A percentile compares a stretch with the other conserved stretches of the same genome.
These are phyloP conservation scores for Thereva unica DNA, from an alignment of 2,888 invertebrate genomes.

Conservation along the genomic window DNA sequence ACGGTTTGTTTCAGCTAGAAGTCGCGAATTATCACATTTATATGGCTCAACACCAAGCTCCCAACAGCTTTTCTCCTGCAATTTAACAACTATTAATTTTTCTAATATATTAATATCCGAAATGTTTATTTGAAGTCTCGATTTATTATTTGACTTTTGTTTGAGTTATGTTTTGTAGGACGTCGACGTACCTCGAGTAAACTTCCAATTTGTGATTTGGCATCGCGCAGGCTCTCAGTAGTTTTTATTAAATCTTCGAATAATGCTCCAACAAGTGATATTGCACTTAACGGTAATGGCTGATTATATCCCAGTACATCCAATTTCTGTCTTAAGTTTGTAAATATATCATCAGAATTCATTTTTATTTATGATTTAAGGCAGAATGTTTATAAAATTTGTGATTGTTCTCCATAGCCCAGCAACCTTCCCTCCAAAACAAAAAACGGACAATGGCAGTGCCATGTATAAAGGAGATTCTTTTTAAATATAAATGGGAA, in stretches of 20 bases:
- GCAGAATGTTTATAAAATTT: neutral
- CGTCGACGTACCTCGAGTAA: constrained; percentile 64
- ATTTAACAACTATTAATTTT: neutral
- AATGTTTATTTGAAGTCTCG: constrained; percentile 1
- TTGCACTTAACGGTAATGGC: constrained; percentile 72
- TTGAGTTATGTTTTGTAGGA: constrained; percentile 24
- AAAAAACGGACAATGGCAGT: neutral
- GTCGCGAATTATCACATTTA: constrained; percentile 77
- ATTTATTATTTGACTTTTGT: constrained; percentile 26
- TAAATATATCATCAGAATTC: constrained; percentile 51
- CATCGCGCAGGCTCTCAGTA: constrained; percentile 83
- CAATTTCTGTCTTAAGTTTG: constrained; percentile 66
- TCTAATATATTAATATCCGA: neutral
- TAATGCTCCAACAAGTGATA: constrained; percentile 79
- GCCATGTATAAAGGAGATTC: no score
- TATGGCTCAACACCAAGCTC: constrained; percentile 76
- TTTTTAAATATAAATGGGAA: no score
- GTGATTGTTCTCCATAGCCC: neutral
- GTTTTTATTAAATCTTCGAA: constrained; percentile 83
- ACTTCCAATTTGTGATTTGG: constrained; percentile 75
- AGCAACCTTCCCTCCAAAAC: constrained; percentile 12
- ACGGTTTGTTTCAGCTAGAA: constrained; percentile 75
- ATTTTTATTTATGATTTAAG: constrained; percentile 37
- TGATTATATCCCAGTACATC: constrained; percentile 84
- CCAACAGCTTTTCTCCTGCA: constrained; percentile 71